Base-by-base conservation (phyloP, 2,888 invertebrate genomes). In the Hybos culiciformis region DNA sequence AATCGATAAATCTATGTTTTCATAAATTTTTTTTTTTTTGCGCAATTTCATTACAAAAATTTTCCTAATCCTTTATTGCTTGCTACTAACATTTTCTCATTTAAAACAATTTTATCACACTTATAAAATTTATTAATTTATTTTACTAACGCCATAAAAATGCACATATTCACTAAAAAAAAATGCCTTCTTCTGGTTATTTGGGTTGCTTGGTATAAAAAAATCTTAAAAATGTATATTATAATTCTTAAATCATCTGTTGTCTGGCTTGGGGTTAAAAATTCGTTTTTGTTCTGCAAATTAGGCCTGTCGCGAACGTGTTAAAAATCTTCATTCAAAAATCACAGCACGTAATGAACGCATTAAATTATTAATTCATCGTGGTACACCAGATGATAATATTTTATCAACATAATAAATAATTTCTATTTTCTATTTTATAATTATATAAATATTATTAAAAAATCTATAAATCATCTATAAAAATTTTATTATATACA, bases 321-420 rank as follows among this genome's bases (percentile, higher is more conserved):
- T 87, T 59, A 84, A 83, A 67, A 77, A 78, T 65, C 77, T 91
- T 62, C 86, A 88, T 69, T 82, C 80, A 71, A 86, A 86, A 75
- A 84, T 91, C 61, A 77, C 80, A 61, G 82, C 85, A 70, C 81
- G 85, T 55, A 80, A 80, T 66, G 90, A 91, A 71, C 82, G 88
- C 63, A 82, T 88, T 62, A 90, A 88, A 69, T 73, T 86, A 57
- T 72, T 91, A 60, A 75, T 83, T 66, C 84, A 87, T 72, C 81
- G 86, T 63, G 90, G 87, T 70, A 79, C 78, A 57, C 88, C 90
- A 56, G 84, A 85, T 69, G 73, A 77, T 63, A 82, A 83, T 59
- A 62, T 73, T 45, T 57, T 80, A 63, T 82, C 81, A 67, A 75
- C 77, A 61, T 81, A 75, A 49, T 43, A 53, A n/a, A n/a, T n/a